Percentiles rank a stretch among this genome's conserved stretches.
phyloP scores from a whole-genome alignment of 2,797 vertebrate genomes.

The Lutra lutra region DNA sequence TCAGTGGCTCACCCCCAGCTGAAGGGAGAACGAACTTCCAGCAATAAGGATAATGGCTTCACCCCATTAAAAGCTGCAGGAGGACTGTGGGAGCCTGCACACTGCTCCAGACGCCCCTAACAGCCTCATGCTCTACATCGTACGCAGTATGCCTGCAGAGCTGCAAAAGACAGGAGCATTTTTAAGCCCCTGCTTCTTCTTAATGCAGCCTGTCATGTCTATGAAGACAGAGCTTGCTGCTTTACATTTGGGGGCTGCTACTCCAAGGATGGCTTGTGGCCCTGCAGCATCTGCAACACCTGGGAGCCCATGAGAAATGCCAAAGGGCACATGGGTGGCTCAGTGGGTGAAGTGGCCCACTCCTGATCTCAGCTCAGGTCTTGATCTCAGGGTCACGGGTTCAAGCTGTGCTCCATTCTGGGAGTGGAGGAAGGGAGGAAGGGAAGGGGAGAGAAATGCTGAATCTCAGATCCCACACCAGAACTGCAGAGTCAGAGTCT shows the following conservation, averaged over 20 bases:
- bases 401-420: not conserved
- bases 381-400: not conserved
- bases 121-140: rapidly evolving
- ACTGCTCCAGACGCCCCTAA: not conserved
- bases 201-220: not conserved
- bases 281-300: not conserved
- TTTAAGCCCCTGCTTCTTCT: not conserved
- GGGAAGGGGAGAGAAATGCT: not conserved
- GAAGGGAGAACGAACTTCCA: not conserved
- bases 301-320: not conserved
- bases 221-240: not conserved
- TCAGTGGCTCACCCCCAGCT: not conserved
- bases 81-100: not conserved
- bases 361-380: not conserved
- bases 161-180: not conserved
- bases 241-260: not conserved
- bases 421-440: not conserved
- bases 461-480: not conserved
- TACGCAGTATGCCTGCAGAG: not conserved
- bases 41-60: not conserved
- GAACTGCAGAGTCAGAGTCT: not conserved
- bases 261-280: not conserved
- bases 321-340: not conserved
- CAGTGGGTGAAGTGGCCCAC: not conserved
- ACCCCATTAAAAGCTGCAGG: not conserved